Base-by-base conservation (phyloP, 2,888 invertebrate species). In the Chesias legatella region DNA sequence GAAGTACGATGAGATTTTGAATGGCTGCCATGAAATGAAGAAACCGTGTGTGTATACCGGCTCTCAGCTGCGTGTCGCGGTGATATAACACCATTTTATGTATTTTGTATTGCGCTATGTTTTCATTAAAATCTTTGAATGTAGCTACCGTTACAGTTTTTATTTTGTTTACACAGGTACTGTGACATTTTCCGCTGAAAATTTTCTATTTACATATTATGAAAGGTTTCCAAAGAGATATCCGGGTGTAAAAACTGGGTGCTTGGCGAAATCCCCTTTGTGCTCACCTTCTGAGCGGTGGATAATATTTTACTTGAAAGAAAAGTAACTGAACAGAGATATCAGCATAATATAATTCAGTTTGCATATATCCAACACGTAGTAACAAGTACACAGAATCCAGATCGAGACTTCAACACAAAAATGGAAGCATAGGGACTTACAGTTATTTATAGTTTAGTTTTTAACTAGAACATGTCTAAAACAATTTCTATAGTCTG, bases 161-260 rank as follows among this genome's bases (percentile, higher is more conserved):
- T 55, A 67, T 65, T 65, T 63, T 62, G 55, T 67, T 67, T 58
- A 64, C 59, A 58, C 63, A 59, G 55, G 59, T 59, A 54, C 64
- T 59, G 53, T 42, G 54, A 52, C 60, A 63, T 63, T 67, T 67
- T 65, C 56, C 49, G 51, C 49, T 56, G 53, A 57, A 68, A 68
- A 66, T 65, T 69, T 73, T 73, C 74, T 73, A 77, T 78, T 76
- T 76, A 73, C 71, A 75, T 74, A 72, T 76, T 71, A 72, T 68
- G 60, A 69, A 71, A 65, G 67, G 65, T 71, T 73, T 66, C 61
- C 66, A 61, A 67, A 64, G 57, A 65, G 67, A 71, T 68, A 72
- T 73, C 58, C 55, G 58, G 54, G 60, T 59, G 60, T 60, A 58
- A 67, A 67, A 67, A 62, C 60, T 60, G 66, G 60, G 68, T 60